phyloP scores from a whole-genome alignment of 2,888 invertebrate genomes.

The Conomelus anceps region DNA sequence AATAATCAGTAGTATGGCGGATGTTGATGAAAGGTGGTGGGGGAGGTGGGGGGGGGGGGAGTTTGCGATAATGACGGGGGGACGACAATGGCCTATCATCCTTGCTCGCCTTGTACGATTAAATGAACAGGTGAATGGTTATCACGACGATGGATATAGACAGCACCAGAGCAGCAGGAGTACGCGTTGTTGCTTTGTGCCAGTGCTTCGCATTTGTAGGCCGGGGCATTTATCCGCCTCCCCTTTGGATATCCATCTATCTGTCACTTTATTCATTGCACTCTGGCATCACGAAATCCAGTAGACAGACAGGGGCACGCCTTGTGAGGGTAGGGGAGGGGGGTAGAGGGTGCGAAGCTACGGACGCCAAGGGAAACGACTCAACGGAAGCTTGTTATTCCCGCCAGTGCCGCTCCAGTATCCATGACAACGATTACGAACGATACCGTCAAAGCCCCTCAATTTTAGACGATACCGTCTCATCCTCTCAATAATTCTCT shows the following conservation, averaged over 20 bases:
- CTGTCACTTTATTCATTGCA: background rate
- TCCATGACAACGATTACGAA: constrained; percentile 22
- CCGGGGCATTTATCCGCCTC: background rate
- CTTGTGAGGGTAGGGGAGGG: background rate
- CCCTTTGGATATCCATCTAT: background rate
- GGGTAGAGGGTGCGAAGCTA: background rate
- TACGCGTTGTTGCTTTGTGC: background rate
- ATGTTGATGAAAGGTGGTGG: background rate
- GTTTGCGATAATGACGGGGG: background rate
- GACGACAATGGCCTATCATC: background rate
- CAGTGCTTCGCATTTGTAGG: background rate
- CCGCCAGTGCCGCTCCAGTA: background rate
- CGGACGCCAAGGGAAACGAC: background rate
- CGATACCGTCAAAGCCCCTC: constrained; percentile 19
- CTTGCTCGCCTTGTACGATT: background rate
- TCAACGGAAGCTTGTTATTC: constrained; percentile 7
- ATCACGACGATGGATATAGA: background rate
- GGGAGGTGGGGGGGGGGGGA: background rate
- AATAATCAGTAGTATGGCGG: background rate
- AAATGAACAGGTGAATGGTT: background rate
- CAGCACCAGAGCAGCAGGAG: background rate
- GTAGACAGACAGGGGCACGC: background rate
- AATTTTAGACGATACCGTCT: background rate
- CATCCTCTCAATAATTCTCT: background rate
- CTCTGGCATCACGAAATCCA: background rate